Evolutionary conservation across 2,797 vertebrate genomes (phyloP), one percentile per base, ranked within the genome.

Genomic region (Octomys mimax): DNA sequence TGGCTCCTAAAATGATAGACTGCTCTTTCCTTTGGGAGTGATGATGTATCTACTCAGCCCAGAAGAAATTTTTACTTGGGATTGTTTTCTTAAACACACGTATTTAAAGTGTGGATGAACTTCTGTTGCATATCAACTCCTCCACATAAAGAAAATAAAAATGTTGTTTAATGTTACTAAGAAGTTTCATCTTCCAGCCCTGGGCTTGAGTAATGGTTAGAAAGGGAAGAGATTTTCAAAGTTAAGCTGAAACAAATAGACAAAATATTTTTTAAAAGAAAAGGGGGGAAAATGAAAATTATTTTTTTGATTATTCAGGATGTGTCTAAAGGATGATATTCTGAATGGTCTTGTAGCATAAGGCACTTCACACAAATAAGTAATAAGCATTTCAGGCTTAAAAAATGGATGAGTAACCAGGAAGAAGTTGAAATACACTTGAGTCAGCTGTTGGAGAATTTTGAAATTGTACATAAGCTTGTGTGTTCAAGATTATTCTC

Each of bases 301-400:
- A 92, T 87, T 96, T 83, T 96, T 98, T 97, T 4, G 96, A 98
- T 97, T 98, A 96, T 98, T 98, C 96, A 98, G 98, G 98, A 98
- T 98, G 98, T 98, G 97, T 98, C 36, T 87, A 98, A 98, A 98
- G 98, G 98, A 98, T 98, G 98, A 98, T 98, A 97, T 95, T 99
- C 98, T 98, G 98, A 99, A 99, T 98, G 99, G 98, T 99, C 98
- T 99, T 98, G 97, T 99, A 99, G 99, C 98, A 98, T 99, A 99
- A 99, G 98, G 97, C 97, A 98, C 98, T 98, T 98, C 96, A 98
- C 98, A 98, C 98, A 98, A 98, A 98, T 98, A 99, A 99, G 98
- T 98, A 99, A 98, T 97, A 98, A 98, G 98, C 98, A 98, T 97
- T 99, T 98, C 98, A 98, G 98, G 98, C 96, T 98, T 99, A 98